Evolutionary conservation across 2,113 vertebrate genomes (phyloP), one percentile per base, ranked within the genome.

Genomic region (Heliornis fulica): DNA sequence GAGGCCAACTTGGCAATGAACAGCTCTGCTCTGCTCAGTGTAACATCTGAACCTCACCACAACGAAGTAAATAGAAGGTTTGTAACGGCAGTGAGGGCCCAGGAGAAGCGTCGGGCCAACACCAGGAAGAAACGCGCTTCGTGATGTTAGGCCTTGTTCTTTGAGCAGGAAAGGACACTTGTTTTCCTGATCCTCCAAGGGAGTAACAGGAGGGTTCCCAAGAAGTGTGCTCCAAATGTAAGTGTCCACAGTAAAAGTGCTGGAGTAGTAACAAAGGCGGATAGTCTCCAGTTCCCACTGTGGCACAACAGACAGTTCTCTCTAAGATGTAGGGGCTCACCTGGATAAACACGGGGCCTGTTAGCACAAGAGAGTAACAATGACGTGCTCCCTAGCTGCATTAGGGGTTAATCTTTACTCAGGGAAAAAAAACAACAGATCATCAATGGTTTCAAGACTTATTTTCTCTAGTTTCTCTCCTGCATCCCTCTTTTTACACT

Each of bases 1-100:
- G 82, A 87, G 90, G 93, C 85, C 94, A 96, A 43, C 79, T 77
- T 93, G 85, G 92, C 79, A 92, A 83, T 22, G 11, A 93, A 74
- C 63, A 79, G 65, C 84, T 82, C 48, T 0, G 2, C 69, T 82
- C 89, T 59, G 54, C 90, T 94, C 68, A 50, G 32, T 53, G 45
- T 41, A 93, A 86, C 87, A 86, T 79, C 91, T 91, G 63, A 82
- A 94, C 83, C 57, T 90, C 79, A 83, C 83, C 51, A 3, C 89
- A 81, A 81, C 1, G 12, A 75, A 94, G 79, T 78, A 86, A 95
- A 90, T 9, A 69, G 53, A 48, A 83, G 60, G 79, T 70, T 75
- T 88, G 41, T 60, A 56, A 83, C 59, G n/a, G 41, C 70, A 63
- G 2, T 18, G 64, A 53, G 28, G 88, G 51, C 63, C 64, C 76